These are phyloP conservation scores for Drosophila birchii DNA, from an alignment of 2,888 invertebrate genomes.

Conservation along the genomic window DNA sequence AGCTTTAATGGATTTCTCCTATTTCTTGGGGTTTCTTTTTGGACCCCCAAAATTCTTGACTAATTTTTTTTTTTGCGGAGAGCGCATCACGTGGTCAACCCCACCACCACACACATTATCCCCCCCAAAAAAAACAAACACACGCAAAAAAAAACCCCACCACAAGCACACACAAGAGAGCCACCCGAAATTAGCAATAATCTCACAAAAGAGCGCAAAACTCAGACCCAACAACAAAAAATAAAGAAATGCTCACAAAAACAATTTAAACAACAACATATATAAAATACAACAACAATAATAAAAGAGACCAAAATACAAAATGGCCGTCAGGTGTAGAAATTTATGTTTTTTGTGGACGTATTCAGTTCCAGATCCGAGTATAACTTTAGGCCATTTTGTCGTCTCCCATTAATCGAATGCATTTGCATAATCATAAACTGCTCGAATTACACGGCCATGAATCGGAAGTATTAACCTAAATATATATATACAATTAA, in stretches of 20 bases:
- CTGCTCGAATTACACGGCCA: slow-evolving; percentile 12
- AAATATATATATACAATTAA: slow-evolving; percentile 1
- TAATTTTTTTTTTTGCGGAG: neutral
- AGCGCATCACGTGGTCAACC: slow-evolving; percentile 56
- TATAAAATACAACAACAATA: slow-evolving; percentile 24
- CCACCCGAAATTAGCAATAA: slow-evolving; percentile 65
- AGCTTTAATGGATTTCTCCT: neutral
- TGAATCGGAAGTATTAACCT: slow-evolving; percentile 23
- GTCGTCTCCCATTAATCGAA: slow-evolving; percentile 11
- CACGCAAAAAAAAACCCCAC: slow-evolving; percentile 21
- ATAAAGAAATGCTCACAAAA: slow-evolving; percentile 20
- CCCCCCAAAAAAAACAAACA: neutral
- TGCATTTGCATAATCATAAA: slow-evolving; percentile 26
- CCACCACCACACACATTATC: slow-evolving; percentile 9
- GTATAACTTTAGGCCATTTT: slow-evolving; percentile 28
- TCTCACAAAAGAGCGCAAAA: slow-evolving; percentile 34
- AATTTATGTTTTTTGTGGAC: slow-evolving; percentile 48
- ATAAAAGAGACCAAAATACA: slow-evolving; percentile 46
- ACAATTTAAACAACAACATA: slow-evolving; percentile 29
- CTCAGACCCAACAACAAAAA: slow-evolving; percentile 9
- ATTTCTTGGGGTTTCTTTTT: neutral
- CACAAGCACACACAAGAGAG: slow-evolving; percentile 26
- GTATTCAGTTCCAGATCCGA: slow-evolving; percentile 43
- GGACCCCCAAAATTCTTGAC: neutral
- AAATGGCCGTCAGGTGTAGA: slow-evolving; percentile 67